phyloP scores from a whole-genome alignment of 1,140 invertebrate species.

The Drosophila ambigua region DNA sequence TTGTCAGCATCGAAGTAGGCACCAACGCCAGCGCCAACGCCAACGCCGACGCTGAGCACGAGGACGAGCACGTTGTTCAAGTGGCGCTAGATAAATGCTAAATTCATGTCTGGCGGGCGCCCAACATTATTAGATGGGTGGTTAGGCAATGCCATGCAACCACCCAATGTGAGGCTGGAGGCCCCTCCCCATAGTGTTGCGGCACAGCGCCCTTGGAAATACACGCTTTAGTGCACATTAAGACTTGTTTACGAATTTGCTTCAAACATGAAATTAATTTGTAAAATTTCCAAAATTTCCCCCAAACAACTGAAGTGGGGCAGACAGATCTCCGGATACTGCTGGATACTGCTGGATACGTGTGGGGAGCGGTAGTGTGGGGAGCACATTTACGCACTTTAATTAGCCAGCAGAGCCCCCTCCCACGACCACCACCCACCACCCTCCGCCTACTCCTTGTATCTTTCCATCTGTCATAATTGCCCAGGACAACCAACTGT shows the following conservation, averaged over 20 bases:
- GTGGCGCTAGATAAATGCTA: conserved; percentile 81
- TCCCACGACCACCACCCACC: conserved; percentile 13
- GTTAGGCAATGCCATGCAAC: conserved; percentile 5
- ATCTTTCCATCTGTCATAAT: conserved; percentile 5
- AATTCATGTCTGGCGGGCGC: conserved; percentile 79
- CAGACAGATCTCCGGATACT: background rate
- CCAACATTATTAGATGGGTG: conserved; percentile 70
- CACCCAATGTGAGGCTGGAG: background rate
- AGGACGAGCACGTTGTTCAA: conserved; percentile 50
- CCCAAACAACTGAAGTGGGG: conserved; percentile 7
- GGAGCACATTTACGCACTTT: conserved; percentile 51
- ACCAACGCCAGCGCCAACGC: background rate
- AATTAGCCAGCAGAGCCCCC: conserved; percentile 51
- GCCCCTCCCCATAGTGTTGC: background rate
- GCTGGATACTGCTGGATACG: no score
- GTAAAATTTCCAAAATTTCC: conserved; percentile 71
- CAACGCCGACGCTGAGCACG: background rate
- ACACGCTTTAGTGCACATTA: conserved; percentile 80
- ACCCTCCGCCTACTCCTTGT: conserved; percentile 5
- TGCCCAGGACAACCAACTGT: conserved; percentile 30
- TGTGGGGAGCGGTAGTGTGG: conserved; percentile 4
- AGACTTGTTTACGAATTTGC: conserved; percentile 80
- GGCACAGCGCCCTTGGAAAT: conserved; percentile 25
- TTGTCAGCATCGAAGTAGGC: conserved; percentile 26
- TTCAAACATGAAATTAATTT: conserved; percentile 80